These are phyloP conservation scores for Enteromius treurensis DNA, from an alignment of 2,797 vertebrate species.

Conservation along the genomic window DNA sequence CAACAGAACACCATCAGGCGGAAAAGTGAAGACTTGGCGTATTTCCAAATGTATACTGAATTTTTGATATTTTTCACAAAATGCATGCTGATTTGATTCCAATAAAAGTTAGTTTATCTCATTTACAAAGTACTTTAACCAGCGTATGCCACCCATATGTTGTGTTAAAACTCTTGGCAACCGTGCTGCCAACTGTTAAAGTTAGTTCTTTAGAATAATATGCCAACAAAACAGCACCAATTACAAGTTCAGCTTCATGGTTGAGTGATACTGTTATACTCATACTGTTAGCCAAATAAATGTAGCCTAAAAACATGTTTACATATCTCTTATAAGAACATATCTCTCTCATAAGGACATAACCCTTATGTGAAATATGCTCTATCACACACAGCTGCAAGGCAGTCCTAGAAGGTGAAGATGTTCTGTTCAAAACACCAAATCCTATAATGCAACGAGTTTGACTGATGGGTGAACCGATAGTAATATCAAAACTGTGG, in stretches of 20 bases:
- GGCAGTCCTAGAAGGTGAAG: not conserved
- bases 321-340: not conserved
- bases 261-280: not conserved
- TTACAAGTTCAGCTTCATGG: not conserved
- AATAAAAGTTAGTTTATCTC: not conserved
- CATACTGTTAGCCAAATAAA: not conserved
- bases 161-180: slow-evolving; percentile 17
- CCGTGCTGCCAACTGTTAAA: not conserved
- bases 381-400: not conserved
- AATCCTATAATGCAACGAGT: not conserved
- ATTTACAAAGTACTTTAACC: not conserved
- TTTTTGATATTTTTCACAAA: not conserved
- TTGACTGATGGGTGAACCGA: not conserved
- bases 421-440: not conserved
- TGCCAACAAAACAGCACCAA: not conserved
- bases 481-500: not conserved
- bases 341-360: not conserved
- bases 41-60: not conserved
- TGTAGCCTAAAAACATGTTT: not conserved
- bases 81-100: not conserved
- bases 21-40: not conserved
- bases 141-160: not conserved
- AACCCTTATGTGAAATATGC: not conserved
- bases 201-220: not conserved
- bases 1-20: not conserved